Base-by-base conservation (phyloP, 1,140 invertebrate species). In the Cotesia vestalis region DNA sequence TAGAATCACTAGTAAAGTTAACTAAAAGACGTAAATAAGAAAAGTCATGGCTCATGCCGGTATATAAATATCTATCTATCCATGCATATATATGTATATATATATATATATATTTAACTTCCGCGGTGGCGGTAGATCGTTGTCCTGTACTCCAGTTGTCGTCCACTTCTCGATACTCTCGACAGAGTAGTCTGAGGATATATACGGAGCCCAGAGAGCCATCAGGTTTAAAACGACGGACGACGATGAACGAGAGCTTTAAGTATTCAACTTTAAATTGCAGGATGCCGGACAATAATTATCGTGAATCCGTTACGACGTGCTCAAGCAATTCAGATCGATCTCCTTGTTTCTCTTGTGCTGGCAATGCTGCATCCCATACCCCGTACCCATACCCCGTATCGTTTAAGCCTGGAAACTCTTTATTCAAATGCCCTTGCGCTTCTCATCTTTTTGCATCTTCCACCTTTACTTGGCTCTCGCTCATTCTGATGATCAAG, bases 281-380 rank as follows among this genome's bases (percentile, higher is more conserved):
- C 77, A 78, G 78, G 78, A 81, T 80, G 77, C 75, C 77, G 20
- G 51, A 60, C 71, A 77, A 79, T 78, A 80, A 80, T 81, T 82
- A 81, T 72, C 77, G 55, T 74, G 64, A 71, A 74, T 66, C 71
- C 70, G 74, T 75, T 75, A 75, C 66, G 55, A 68, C 61, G 55
- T 60, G 36, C 66, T 20, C 27, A 53, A 63, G 61, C 17, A 59
- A 66, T 66, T 72, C 70, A 72, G 73, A 75, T 77, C 69, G 73
- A 77, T 77, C 69, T 73, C 66, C 35, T 62, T 38, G 8, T 67
- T 66, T 59, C 64, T 70, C 67, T 55, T 66, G 55, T 53, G 40
- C 2, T 46, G 40, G 27, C 27, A 27, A 27, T 27, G 27, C 27
- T 27, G 27, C 27, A 27, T 27, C 27, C 27, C 27, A 27, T 27